Percentiles rank a stretch among this genome's conserved stretches.
Conservation (phyloP, 2,797 vertebrate species). For the Aulostomus chinensis region DNA sequence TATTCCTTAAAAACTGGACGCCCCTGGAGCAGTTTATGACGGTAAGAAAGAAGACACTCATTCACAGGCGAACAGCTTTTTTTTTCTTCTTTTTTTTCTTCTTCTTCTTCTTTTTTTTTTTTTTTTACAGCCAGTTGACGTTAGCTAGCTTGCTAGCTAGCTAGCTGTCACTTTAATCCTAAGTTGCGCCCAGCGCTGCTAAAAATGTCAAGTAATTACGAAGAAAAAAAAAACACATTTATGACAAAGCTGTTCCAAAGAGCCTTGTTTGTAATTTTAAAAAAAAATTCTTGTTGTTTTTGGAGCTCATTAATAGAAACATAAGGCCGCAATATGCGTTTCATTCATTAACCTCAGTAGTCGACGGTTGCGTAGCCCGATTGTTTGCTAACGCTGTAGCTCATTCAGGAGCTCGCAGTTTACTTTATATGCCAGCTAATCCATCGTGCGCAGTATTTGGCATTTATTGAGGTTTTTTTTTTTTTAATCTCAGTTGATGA, state of each 20-base stretch:
- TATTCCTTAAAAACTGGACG: slow-evolving; percentile 82
- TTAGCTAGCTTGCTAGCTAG: slow-evolving; percentile 50
- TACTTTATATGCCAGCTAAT: slow-evolving; percentile 29
- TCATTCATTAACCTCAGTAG: slow-evolving; percentile 7
- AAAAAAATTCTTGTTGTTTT: neutral
- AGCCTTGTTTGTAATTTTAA: neutral
- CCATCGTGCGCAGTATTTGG: slow-evolving; percentile 15
- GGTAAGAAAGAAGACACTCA: slow-evolving; percentile 70
- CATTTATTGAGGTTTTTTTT: neutral
- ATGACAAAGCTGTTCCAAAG: neutral
- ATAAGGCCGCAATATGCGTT: neutral
- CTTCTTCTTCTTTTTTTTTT: neutral
- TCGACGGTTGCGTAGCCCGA: slow-evolving; percentile 33
- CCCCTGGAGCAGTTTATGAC: slow-evolving; percentile 84
- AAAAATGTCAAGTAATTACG: slow-evolving; percentile 1
- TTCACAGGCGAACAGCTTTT: slow-evolving; percentile 23
- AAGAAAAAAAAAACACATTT: neutral
- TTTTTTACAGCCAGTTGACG: slow-evolving; percentile 44
- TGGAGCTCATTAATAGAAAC: neutral
- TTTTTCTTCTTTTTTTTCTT: neutral
- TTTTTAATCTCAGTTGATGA: neutral
- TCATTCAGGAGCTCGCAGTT: slow-evolving; percentile 59
- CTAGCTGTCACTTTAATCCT: slow-evolving; percentile 71
- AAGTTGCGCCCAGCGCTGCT: slow-evolving; percentile 49
- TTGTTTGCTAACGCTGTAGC: slow-evolving; percentile 60